A percentile compares a stretch with the other conserved stretches of the same genome.
These are phyloP conservation scores for Pterophyllum scalare DNA, from an alignment of 2,113 vertebrate genomes.

Conservation along the genomic window DNA sequence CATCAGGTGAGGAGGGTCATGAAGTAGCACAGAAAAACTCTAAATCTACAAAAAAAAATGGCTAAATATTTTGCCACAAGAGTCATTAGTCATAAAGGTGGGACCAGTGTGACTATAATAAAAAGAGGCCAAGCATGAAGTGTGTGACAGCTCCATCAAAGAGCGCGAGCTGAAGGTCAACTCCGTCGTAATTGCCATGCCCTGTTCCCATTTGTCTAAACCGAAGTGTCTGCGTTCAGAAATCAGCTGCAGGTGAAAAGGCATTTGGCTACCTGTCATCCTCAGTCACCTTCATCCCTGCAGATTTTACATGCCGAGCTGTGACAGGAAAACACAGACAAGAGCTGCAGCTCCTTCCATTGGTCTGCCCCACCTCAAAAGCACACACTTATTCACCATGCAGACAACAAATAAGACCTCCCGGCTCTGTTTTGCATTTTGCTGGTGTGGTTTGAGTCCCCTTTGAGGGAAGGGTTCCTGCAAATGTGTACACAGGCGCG, in stretches of 20 bases:
- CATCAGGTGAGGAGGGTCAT: not conserved
- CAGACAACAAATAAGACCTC: not conserved
- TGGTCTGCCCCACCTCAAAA: not conserved
- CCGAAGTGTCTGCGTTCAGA: constrained; percentile 33
- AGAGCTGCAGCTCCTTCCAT: constrained; percentile 3
- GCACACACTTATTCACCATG: not conserved
- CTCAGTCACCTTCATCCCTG: constrained; percentile 64
- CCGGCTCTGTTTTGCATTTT: not conserved
- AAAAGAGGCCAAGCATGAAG: constrained; percentile 40
- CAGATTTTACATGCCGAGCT: not conserved
- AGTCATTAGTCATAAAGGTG: not conserved
- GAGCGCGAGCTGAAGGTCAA: constrained; percentile 67
- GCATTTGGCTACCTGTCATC: constrained; percentile 68
- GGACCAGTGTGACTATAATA: not conserved
- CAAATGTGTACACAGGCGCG: too few relatives aligned
- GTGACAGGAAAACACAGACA: constrained; percentile 25
- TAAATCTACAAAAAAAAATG: not conserved
- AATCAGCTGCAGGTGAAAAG: constrained; percentile 69
- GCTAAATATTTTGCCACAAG: not conserved
- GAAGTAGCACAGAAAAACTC: not conserved
- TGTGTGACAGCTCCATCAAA: constrained; percentile 60
- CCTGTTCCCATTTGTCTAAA: constrained; percentile 64
- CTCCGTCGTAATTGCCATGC: constrained; percentile 18
- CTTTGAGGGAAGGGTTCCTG: not conserved
- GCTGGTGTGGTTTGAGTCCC: not conserved